Evolutionary conservation across 2,888 invertebrate species (phyloP).

Genomic region (Furcula furcula): DNA sequence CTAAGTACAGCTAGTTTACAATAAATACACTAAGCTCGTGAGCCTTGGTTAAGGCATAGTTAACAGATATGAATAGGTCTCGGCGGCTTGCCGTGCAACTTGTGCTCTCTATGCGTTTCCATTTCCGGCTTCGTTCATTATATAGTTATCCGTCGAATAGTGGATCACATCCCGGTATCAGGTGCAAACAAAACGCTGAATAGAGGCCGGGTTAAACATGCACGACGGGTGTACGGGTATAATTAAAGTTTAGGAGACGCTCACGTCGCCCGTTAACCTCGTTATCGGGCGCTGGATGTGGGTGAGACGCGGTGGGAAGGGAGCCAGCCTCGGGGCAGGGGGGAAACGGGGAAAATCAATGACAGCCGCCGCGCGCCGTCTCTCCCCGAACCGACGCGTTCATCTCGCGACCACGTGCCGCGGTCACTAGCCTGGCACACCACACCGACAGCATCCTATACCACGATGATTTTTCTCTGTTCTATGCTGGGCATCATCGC

Average conservation of each 20-base stretch:
- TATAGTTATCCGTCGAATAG: slow-evolving; percentile 60
- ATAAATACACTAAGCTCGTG: slow-evolving; percentile 30
- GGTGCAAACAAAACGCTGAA: slow-evolving; percentile 77
- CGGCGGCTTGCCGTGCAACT: slow-evolving; percentile 32
- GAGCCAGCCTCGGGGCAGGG: slow-evolving; percentile 59
- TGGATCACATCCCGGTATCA: slow-evolving; percentile 70
- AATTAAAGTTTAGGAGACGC: slow-evolving; percentile 82
- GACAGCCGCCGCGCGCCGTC: slow-evolving; percentile 81
- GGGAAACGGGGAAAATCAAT: slow-evolving; percentile 79
- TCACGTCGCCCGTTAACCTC: slow-evolving; percentile 82
- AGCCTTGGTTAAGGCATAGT: slow-evolving; percentile 45
- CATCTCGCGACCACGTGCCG: slow-evolving; percentile 79
- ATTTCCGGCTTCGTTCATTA: slow-evolving; percentile 61
- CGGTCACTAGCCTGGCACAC: slow-evolving; percentile 75
- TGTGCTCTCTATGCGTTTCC: slow-evolving; percentile 45
- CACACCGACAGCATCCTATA: slow-evolving; percentile 44
- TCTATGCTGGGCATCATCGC: slow-evolving; percentile 13
- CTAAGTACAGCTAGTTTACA: too few species aligned
- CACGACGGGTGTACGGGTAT: slow-evolving; percentile 79
- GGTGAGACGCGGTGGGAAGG: slow-evolving; percentile 78
- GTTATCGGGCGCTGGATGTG: slow-evolving; percentile 82
- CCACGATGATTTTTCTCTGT: slow-evolving; percentile 29
- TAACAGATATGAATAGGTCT: slow-evolving; percentile 50
- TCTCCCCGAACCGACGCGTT: slow-evolving; percentile 77
- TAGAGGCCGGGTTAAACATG: slow-evolving; percentile 79